These are phyloP conservation scores for Sipha maydis DNA, from an alignment of 2,888 invertebrate species.

Conservation along the genomic window DNA sequence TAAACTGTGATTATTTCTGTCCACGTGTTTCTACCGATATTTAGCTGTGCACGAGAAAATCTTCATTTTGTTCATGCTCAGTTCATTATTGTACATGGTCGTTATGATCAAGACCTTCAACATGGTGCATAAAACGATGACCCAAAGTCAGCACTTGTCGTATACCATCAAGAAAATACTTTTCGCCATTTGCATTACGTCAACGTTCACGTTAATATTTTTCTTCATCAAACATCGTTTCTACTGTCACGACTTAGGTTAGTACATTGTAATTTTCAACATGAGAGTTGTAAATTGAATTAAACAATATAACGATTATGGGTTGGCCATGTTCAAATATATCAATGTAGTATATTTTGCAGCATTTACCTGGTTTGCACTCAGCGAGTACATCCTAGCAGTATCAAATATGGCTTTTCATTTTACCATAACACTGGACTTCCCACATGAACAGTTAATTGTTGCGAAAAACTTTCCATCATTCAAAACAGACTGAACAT, in stretches of 20 bases:
- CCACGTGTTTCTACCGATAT: constrained; percentile 66
- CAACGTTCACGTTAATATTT: constrained; percentile 83
- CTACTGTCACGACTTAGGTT: constrained; percentile 89
- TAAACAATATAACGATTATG: too few relatives aligned
- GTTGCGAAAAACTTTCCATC: constrained; percentile 69
- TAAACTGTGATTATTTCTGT: background rate
- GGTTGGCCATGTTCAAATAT: too few relatives aligned
- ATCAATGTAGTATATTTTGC: constrained; percentile 67
- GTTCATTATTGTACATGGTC: constrained; percentile 85
- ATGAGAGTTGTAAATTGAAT: too few relatives aligned
- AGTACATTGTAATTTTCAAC: background rate
- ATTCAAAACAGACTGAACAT: constrained; percentile 45
- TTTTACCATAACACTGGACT: constrained; percentile 85
- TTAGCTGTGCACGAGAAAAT: constrained; percentile 89
- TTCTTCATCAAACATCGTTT: constrained; percentile 91
- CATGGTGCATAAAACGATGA: constrained; percentile 67
- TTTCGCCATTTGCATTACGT: constrained; percentile 79
- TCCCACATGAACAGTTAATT: constrained; percentile 83
- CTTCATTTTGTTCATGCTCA: constrained; percentile 90
- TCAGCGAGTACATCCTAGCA: constrained; percentile 92
- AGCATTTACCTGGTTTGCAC: constrained; percentile 96
- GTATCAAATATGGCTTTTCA: constrained; percentile 94
- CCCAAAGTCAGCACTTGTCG: constrained; percentile 67
- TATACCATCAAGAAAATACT: constrained; percentile 76
- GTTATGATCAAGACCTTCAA: constrained; percentile 73